Evolutionary conservation across 2,888 invertebrate genomes (phyloP).

Genomic region (Drosophila ezoana): DNA sequence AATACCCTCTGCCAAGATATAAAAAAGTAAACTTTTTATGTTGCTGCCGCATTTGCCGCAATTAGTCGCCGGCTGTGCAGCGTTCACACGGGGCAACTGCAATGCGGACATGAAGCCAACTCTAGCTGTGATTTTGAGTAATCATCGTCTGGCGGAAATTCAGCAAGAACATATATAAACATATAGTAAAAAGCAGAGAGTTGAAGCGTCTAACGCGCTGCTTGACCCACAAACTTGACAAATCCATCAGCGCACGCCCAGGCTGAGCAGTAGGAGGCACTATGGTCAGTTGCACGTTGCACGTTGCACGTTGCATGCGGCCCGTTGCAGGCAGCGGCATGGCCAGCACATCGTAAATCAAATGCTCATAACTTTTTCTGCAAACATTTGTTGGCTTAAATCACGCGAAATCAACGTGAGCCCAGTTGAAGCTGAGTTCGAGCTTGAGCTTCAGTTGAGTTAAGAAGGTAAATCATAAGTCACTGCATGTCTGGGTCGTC

Average conservation of each 20-base stretch:
- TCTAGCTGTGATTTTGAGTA: conserved; percentile 76
- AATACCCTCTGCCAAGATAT: too few species aligned
- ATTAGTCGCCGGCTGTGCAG: conserved; percentile 65
- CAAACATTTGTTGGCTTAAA: conserved; percentile 59
- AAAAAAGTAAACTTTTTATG: conserved; percentile 12
- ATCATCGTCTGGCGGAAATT: conserved; percentile 75
- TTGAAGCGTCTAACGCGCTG: conserved; percentile 21
- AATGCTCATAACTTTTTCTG: conserved; percentile 75
- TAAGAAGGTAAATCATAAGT: conserved; percentile 79
- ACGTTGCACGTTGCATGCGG: conserved; percentile 19
- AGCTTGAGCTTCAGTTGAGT: conserved; percentile 28
- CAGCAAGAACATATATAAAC: conserved; percentile 39
- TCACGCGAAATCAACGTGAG: conserved; percentile 63
- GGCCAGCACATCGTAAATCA: conserved; percentile 74
- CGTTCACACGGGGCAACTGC: conserved; percentile 58
- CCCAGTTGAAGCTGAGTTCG: conserved; percentile 10
- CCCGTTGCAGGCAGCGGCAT: conserved; percentile 22
- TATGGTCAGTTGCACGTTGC: conserved; percentile 20
- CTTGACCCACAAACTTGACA: conserved; percentile 80
- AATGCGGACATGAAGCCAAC: conserved; percentile 35
- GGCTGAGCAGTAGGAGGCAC: conserved; percentile 6
- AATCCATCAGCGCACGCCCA: conserved; percentile 73
- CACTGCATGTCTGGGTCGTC: conserved; percentile 79
- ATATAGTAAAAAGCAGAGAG: conserved; percentile 1
- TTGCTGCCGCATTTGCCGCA: conserved; percentile 51